phyloP scores from a whole-genome alignment of 2,797 vertebrate species.

The Molossus molossus region DNA sequence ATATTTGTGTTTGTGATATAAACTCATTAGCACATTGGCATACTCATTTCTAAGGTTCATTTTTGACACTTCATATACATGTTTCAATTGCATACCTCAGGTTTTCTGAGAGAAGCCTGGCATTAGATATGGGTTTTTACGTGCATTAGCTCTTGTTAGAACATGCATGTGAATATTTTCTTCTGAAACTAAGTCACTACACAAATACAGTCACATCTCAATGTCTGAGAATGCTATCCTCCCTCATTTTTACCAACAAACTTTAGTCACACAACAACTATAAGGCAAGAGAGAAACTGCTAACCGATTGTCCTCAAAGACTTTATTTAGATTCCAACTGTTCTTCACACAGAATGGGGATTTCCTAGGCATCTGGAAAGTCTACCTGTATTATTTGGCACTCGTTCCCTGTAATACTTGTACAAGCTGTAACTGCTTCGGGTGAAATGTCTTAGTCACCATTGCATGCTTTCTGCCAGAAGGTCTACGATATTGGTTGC shows the following conservation, averaged over 20 bases:
- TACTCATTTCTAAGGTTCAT: neutral
- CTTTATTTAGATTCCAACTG: constrained; percentile 72
- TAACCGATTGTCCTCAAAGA: constrained; percentile 44
- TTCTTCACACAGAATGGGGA: constrained; percentile 53
- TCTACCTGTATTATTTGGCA: constrained; percentile 68
- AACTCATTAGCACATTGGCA: neutral
- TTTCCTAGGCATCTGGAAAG: constrained; percentile 78
- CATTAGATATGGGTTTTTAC: constrained; percentile 27
- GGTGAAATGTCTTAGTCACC: constrained; percentile 66
- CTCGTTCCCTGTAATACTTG: constrained; percentile 60
- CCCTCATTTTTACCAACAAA: constrained; percentile 37
- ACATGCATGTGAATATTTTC: neutral
- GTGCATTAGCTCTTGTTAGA: constrained; percentile 58
- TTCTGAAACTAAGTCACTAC: constrained; percentile 63
- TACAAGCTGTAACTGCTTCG: constrained; percentile 69
- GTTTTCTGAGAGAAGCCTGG: neutral
- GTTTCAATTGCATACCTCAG: neutral
- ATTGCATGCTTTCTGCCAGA: neutral
- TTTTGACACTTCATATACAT: neutral
- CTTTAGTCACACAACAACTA: neutral
- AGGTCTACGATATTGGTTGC: neutral
- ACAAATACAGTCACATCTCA: constrained; percentile 60
- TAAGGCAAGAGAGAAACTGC: constrained; percentile 35
- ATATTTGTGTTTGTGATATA: neutral
- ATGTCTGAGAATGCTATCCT: constrained; percentile 70